Conservation (phyloP, 2,797 vertebrate genomes). For the Peromyscus attwateri region DNA sequence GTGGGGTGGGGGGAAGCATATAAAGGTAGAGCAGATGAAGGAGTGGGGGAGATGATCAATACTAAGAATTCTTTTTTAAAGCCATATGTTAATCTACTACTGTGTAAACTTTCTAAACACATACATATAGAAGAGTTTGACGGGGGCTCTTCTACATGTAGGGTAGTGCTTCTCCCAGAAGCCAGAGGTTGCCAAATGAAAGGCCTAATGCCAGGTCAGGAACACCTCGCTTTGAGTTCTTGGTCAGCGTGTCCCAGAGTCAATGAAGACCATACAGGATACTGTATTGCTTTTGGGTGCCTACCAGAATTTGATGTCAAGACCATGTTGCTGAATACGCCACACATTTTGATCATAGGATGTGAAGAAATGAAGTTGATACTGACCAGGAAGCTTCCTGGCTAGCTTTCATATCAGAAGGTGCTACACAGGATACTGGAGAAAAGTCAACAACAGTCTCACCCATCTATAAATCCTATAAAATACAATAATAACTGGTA, state of each 20-base stretch:
- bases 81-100: background rate
- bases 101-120: background rate
- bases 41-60: background rate
- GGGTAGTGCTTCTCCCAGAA: background rate
- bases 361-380: background rate
- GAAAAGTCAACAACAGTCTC: background rate
- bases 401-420: background rate
- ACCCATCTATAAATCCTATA: background rate
- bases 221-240: background rate
- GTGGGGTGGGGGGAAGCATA: background rate
- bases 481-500: background rate
- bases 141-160: background rate
- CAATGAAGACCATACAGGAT: background rate
- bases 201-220: background rate
- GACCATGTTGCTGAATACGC: background rate
- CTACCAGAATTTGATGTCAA: background rate
- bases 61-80: background rate
- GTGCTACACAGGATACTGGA: background rate
- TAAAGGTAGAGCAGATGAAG: background rate
- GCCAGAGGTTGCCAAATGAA: background rate
- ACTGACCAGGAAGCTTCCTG: background rate
- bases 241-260: background rate
- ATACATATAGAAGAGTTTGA: background rate
- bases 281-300: background rate
- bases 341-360: background rate